These are phyloP conservation scores for Neopelma chrysocephalum DNA, from an alignment of 2,797 vertebrate species.

Conservation along the genomic window DNA sequence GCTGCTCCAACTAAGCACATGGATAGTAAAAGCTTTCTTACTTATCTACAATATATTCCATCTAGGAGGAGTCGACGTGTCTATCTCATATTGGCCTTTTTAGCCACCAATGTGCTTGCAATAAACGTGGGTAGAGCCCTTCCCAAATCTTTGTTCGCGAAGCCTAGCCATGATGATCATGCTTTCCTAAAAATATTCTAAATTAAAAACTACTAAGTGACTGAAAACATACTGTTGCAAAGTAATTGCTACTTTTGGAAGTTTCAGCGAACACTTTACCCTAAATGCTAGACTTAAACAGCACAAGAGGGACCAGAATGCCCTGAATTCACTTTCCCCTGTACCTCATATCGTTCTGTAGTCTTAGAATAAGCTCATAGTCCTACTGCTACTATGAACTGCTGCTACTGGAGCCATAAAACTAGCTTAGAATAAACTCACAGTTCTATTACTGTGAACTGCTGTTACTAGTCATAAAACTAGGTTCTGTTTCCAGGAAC, in stretches of 20 bases:
- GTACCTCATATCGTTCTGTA: rapidly evolving
- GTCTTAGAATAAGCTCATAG: rapidly evolving
- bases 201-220: neutral
- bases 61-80: rapidly evolving
- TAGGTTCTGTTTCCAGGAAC: neutral
- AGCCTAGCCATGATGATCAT: too few species aligned
- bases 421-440: neutral
- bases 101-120: too few species aligned
- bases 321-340: neutral
- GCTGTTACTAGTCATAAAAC: rapidly evolving
- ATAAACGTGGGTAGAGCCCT: too few species aligned
- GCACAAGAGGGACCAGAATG: too few species aligned
- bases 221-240: neutral
- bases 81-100: too few species aligned
- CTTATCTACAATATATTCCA: neutral
- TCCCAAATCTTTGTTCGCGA: too few species aligned
- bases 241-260: neutral
- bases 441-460: neutral
- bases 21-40: neutral
- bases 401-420: rapidly evolving
- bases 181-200: neutral
- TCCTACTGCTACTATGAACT: neutral
- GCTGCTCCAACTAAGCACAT: rapidly evolving
- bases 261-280: neutral
- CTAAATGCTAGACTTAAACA: neutral